Evolutionary conservation across 2,888 invertebrate genomes (phyloP).

Genomic region (Arge pagana): DNA sequence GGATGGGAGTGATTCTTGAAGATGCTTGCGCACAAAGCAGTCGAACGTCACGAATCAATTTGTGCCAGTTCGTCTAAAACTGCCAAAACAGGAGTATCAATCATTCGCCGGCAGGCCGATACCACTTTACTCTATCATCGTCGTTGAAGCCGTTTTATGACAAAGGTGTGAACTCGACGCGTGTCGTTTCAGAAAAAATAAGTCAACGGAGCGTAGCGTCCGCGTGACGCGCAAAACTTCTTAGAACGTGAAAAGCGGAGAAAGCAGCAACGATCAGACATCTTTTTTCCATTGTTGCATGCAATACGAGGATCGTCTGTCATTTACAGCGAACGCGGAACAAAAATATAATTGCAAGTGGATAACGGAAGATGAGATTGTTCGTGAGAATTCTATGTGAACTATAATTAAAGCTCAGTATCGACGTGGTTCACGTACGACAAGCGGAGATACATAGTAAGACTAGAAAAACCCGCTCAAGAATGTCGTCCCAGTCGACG

Average conservation of each 20-base stretch:
- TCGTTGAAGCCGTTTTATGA: slow-evolving; percentile 4
- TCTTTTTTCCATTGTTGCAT: no score
- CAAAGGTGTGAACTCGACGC: slow-evolving; percentile 2
- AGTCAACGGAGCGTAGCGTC: slow-evolving; percentile 9
- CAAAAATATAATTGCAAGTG: no score
- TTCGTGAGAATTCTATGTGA: slow-evolving; percentile 34
- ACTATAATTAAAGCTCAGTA: slow-evolving; percentile 37
- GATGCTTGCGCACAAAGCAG: slow-evolving; percentile 22
- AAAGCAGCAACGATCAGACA: no score
- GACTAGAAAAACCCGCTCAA: slow-evolving; percentile 34
- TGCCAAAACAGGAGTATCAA: slow-evolving; percentile 33
- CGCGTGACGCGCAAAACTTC: no score
- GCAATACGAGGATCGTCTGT: no score
- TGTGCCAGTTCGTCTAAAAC: slow-evolving; percentile 28
- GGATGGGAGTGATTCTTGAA: slow-evolving; percentile 23
- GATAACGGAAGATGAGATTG: no score
- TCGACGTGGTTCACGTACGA: slow-evolving; percentile 16
- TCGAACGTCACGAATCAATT: slow-evolving; percentile 40
- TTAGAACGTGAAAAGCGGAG: no score
- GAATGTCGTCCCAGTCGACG: slow-evolving; percentile 30
- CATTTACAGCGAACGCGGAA: no score
- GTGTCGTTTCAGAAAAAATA: no score
- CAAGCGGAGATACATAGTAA: slow-evolving; percentile 5
- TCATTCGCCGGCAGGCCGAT: no score
- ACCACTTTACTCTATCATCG: no score